A percentile compares a stretch with the other conserved stretches of the same genome.
Conservation (phyloP, 2,113 vertebrate species). For the Actenoides lindsayi region DNA sequence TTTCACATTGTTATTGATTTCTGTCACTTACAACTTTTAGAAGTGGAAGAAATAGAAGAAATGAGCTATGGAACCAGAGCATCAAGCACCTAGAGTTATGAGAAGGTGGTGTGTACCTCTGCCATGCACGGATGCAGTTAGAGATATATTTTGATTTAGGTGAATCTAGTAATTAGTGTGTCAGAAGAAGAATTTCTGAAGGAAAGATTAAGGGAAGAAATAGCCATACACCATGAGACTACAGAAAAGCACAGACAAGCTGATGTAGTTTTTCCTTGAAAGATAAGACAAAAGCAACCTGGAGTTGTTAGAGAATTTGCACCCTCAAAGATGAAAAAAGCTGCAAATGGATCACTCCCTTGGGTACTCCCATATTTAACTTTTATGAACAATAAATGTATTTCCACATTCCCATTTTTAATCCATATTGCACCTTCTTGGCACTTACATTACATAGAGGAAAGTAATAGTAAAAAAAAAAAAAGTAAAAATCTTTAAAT, state of each 20-base stretch:
- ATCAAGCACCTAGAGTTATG: not conserved
- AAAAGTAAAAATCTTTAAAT: not conserved
- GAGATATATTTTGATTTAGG: not conserved
- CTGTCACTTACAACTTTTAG: not conserved
- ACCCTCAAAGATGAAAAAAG: not conserved
- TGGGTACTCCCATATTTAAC: not conserved
- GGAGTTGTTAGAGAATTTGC: not conserved
- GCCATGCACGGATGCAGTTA: not conserved
- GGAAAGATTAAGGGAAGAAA: not conserved
- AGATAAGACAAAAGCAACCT: not conserved
- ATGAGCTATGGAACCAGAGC: not conserved
- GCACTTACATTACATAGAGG: not conserved
- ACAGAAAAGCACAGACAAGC: not conserved
- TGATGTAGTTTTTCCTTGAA: not conserved
- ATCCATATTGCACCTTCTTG: not conserved
- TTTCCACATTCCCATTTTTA: not conserved
- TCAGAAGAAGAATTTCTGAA: not conserved
- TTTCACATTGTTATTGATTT: not conserved
- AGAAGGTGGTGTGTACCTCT: not conserved
- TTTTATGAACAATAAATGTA: not conserved
- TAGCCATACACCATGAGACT: not conserved
- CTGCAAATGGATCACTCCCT: not conserved
- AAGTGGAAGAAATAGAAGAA: not conserved
- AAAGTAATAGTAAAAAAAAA: not conserved
- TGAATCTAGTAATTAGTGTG: not conserved